These are phyloP conservation scores for Struthidea cinerea DNA, from an alignment of 2,113 vertebrate genomes.

Conservation along the genomic window DNA sequence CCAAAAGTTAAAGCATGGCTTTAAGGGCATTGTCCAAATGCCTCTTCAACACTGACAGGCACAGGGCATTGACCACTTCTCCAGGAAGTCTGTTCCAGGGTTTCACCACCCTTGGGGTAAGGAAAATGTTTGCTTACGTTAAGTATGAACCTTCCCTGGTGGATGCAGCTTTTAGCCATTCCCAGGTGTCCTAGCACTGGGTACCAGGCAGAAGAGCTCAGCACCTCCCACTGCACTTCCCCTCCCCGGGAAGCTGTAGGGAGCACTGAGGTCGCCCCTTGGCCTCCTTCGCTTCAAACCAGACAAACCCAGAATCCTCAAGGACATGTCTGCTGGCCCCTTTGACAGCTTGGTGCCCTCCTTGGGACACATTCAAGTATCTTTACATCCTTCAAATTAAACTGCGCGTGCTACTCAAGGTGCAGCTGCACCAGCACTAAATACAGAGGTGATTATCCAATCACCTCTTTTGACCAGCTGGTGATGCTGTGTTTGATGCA, in stretches of 20 bases:
- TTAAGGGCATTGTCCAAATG: background rate
- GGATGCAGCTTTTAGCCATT: background rate
- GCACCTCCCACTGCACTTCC: background rate
- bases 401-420: background rate
- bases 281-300: background rate
- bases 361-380: background rate
- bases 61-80: background rate
- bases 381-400: background rate
- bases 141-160: background rate
- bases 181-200: too few species aligned
- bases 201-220: background rate
- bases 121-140: background rate
- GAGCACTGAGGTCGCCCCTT: background rate
- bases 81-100: background rate
- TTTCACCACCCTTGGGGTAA: background rate
- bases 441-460: background rate
- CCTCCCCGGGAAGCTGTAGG: background rate
- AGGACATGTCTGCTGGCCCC: background rate
- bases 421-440: background rate
- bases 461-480: background rate
- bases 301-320: background rate
- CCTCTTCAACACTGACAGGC: background rate
- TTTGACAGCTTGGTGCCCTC: background rate
- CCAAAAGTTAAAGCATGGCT: background rate
- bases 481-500: background rate